These are phyloP conservation scores for Camponotus floridanus DNA, from an alignment of 1,140 invertebrate genomes.

Conservation along the genomic window DNA sequence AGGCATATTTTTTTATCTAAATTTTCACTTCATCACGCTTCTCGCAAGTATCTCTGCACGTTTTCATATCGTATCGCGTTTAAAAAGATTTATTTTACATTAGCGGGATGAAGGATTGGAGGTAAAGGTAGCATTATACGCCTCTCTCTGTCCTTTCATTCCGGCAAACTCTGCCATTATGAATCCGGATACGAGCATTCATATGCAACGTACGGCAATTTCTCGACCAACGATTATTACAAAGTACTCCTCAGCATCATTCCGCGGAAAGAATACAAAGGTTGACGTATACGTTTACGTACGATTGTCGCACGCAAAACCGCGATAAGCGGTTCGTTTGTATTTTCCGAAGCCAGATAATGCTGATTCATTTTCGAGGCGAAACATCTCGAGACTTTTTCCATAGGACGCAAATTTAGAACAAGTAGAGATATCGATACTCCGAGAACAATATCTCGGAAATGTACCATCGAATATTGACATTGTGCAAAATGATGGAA, in stretches of 20 bases:
- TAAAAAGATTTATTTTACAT: background rate
- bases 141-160: conserved; percentile 21
- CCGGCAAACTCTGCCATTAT: conserved; percentile 36
- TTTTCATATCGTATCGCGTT: background rate
- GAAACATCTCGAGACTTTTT: conserved; percentile 20
- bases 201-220: conserved; percentile 17
- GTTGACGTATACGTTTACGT: conserved; percentile 17
- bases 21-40: background rate
- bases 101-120: background rate
- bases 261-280: conserved; percentile 33
- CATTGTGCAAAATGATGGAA: background rate
- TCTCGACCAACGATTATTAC: conserved; percentile 42
- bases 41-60: background rate
- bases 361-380: conserved; percentile 51
- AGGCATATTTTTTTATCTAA: conserved; percentile 13
- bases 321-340: conserved; percentile 52
- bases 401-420: background rate
- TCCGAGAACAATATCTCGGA: background rate
- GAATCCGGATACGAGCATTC: conserved; percentile 39
- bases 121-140: background rate
- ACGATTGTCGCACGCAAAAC: conserved; percentile 42
- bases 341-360: conserved; percentile 48
- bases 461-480: conserved; percentile 1
- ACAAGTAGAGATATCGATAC: background rate
- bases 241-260: conserved; percentile 45